phyloP scores from a whole-genome alignment of 2,113 vertebrate genomes.

The Hoplias malabaricus region DNA sequence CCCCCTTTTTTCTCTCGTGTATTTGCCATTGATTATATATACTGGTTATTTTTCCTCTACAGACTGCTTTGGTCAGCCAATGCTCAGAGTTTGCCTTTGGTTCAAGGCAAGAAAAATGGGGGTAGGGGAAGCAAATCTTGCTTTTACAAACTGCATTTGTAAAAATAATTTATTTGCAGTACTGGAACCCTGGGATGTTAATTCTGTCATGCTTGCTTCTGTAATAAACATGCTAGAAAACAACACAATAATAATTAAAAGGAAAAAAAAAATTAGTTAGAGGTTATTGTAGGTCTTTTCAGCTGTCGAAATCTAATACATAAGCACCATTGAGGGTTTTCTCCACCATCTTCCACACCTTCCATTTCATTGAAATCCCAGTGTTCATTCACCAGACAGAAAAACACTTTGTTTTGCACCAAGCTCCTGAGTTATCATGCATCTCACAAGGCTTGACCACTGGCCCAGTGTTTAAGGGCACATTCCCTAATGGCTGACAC shows the following conservation, averaged over 20 bases:
- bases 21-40: background rate
- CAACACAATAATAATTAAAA: background rate
- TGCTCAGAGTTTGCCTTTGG: constrained; percentile 8
- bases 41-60: background rate
- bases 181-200: background rate
- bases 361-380: background rate
- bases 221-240: background rate
- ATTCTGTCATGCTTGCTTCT: background rate
- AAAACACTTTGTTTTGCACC: background rate
- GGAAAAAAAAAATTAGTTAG: background rate
- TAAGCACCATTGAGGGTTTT: background rate
- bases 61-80: constrained; percentile 13
- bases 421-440: background rate
- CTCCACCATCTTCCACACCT: background rate
- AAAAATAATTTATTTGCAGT: constrained; percentile 47
- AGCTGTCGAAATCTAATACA: constrained; percentile 11
- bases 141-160: constrained; percentile 34
- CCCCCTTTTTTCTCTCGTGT: background rate
- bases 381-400: background rate
- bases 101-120: background rate
- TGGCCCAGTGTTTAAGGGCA: background rate
- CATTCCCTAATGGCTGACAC: constrained; percentile 16
- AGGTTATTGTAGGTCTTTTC: background rate
- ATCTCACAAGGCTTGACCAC: background rate
- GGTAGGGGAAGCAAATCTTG: background rate